These are phyloP conservation scores for Drosophila neocordata DNA, from an alignment of 1,140 invertebrate genomes.

Conservation along the genomic window DNA sequence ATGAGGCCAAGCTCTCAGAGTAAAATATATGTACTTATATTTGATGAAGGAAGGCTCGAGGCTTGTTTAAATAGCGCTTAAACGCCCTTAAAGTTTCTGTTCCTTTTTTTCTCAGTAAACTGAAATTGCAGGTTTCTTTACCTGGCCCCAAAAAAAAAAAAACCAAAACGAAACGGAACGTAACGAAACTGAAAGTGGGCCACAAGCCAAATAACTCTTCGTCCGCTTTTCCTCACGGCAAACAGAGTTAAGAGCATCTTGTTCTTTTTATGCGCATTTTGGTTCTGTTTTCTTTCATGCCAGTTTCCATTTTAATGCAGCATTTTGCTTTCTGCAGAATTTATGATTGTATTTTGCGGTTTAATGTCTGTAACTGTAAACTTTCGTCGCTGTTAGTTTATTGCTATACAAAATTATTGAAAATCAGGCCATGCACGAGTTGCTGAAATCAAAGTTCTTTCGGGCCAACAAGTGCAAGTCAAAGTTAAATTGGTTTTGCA, in stretches of 20 bases:
- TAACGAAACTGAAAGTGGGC: slow-evolving; percentile 14
- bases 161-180: slow-evolving; percentile 36
- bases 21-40: slow-evolving; percentile 23
- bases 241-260: slow-evolving; percentile 7
- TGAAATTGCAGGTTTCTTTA: slow-evolving; percentile 44
- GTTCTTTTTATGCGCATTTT: slow-evolving; percentile 15
- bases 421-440: slow-evolving; percentile 71
- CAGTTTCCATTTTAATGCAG: slow-evolving; percentile 46
- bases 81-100: slow-evolving; percentile 30
- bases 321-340: slow-evolving; percentile 52
- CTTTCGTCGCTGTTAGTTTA: slow-evolving; percentile 45
- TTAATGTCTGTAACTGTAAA: slow-evolving; percentile 20
- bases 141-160: neutral
- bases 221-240: slow-evolving; percentile 20
- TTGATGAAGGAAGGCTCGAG: slow-evolving; percentile 35
- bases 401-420: slow-evolving; percentile 75
- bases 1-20: slow-evolving; percentile 53
- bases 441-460: slow-evolving; percentile 64
- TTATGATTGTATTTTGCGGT: slow-evolving; percentile 43
- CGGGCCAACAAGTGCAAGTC: slow-evolving; percentile 50
- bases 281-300: slow-evolving; percentile 28
- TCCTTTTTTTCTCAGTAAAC: slow-evolving; percentile 8
- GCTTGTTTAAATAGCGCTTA: slow-evolving; percentile 66
- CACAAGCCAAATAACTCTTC: slow-evolving; percentile 21
- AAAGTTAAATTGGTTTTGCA: slow-evolving; percentile 73